Evolutionary conservation across 2,797 vertebrate genomes (phyloP), one percentile per base, ranked within the genome.

Genomic region (Coregonus suidteri): DNA sequence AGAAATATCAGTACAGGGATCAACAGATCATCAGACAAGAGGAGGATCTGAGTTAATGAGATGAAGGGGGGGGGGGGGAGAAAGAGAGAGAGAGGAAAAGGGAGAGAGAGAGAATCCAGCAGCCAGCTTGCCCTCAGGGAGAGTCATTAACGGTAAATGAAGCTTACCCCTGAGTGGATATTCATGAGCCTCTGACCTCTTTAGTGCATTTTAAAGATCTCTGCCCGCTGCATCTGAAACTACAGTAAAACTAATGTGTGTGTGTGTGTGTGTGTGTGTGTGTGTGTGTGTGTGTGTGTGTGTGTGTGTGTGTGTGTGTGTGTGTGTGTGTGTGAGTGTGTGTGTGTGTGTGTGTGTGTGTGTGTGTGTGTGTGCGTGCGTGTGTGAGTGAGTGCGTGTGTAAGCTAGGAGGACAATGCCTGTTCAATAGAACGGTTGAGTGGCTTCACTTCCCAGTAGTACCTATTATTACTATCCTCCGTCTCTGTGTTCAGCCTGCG

Each of bases 71-170:
- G 47, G 51, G 52, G 65, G 74, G 35, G 66, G 37, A 18, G 74
- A 74, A 14, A 71, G 53, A 16, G 69, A 72, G 66, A 70, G 64
- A 73, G 66, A 73, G 6, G 31, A 13, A 68, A 74, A 77, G 75
- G 82, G 74, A 73, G 15, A 78, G 13, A 53, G 72, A n/a, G 1
- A 71, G 67, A 75, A 73, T 3, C 65, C 77, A 73, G 79, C 18
- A 52, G 81, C 25, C 52, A 53, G 53, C 74, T 69, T 74, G 74
- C 25, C 75, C 75, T 66, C 56, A 37, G 7, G 77, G 54, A 69
- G 66, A 47, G 71, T 79, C 52, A 79, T 79, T 82, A 79, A 76
- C 37, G 25, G 68, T 69, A 74, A 75, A 82, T 82, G 72, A 82
- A 72, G 34, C 72, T 75, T 77, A 77, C 79, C 75, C 70, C 72